phyloP scores from a whole-genome alignment of 2,888 invertebrate genomes.

The Schizaphis graminum region DNA sequence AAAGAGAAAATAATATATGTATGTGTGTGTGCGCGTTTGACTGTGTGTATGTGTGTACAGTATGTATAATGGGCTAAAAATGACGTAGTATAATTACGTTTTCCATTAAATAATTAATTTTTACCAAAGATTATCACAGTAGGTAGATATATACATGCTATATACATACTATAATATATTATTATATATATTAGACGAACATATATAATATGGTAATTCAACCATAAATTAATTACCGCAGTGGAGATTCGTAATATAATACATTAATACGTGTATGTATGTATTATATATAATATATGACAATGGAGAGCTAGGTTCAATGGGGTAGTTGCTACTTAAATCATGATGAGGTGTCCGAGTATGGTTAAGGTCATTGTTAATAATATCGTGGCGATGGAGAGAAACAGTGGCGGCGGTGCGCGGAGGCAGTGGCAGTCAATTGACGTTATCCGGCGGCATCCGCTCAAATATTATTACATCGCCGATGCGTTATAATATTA shows the following conservation, averaged over 20 bases:
- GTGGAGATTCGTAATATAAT: constrained; percentile 14
- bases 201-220: constrained; percentile 28
- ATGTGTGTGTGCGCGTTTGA: neutral
- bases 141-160: constrained; percentile 1
- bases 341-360: constrained; percentile 17
- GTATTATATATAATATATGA: constrained; percentile 7
- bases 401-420: neutral
- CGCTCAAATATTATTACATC: constrained; percentile 21
- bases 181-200: neutral
- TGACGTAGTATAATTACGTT: constrained; percentile 47
- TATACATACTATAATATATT: neutral
- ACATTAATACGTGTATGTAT: neutral
- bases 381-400: neutral
- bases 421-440: constrained; percentile 23
- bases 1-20: constrained; percentile 39
- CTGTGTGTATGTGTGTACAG: neutral
- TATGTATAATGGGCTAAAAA: constrained; percentile 35
- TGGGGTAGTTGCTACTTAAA: constrained; percentile 42
- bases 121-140: constrained; percentile 46
- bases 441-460: constrained; percentile 57
- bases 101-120: constrained; percentile 59
- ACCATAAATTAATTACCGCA: constrained; percentile 29
- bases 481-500: constrained; percentile 39
- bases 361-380: constrained; percentile 37
- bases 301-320: neutral